These are phyloP conservation scores for Aramus guarauna DNA, from an alignment of 2,113 vertebrate species.

Conservation along the genomic window DNA sequence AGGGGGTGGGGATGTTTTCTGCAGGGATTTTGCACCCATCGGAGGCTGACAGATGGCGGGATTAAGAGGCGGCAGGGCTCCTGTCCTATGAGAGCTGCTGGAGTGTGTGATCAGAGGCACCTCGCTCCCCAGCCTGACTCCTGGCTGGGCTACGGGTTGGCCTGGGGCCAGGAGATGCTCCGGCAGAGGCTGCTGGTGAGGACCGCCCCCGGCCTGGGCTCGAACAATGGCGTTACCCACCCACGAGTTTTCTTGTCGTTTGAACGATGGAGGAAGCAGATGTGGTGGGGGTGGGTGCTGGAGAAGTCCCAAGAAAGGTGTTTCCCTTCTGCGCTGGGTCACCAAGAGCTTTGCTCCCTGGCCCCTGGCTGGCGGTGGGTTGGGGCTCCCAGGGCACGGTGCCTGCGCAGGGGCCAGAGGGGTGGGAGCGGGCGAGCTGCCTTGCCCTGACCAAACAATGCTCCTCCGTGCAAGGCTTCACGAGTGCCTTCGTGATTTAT, in stretches of 20 bases:
- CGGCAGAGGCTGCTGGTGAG: neutral
- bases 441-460: neutral
- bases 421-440: neutral
- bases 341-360: neutral
- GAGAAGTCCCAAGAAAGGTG: neutral
- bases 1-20: neutral
- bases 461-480: neutral
- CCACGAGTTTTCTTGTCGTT: neutral
- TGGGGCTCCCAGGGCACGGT: accelerated
- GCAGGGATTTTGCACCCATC: neutral
- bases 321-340: neutral
- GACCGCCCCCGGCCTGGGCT: neutral
- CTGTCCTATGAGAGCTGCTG: neutral
- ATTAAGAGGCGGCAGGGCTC: neutral
- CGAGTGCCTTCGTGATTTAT: neutral
- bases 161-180: neutral
- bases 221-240: accelerated
- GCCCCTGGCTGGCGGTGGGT: neutral
- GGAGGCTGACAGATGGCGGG: neutral
- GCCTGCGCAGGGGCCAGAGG: accelerated
- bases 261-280: neutral
- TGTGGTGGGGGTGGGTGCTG: neutral
- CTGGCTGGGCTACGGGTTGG: neutral
- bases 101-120: neutral
- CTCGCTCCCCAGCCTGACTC: accelerated